Base-by-base conservation (phyloP, 2,797 vertebrate species). In the Ispidina picta region DNA sequence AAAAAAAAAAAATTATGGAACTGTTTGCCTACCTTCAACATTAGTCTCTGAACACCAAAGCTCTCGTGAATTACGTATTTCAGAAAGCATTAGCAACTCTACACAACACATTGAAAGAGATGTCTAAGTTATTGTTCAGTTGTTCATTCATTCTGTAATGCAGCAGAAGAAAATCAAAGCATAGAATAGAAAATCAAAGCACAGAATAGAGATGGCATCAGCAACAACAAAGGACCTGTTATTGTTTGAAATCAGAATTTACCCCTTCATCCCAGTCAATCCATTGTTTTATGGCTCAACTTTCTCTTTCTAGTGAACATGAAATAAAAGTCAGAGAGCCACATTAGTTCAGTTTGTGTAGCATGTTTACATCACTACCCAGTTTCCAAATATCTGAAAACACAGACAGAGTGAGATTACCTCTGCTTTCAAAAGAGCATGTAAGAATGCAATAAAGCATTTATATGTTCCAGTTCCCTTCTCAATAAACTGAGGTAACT, bases 111-210 rank as follows among this genome's bases (percentile, higher is more conserved):
- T 19, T 88, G 63, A 79, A 71, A 75, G 73, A 64, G 56, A 13
- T 51, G 41, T 71, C n/a, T 51, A 43, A 39, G 56, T 44, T 85
- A 65, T 68, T 72, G 41, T 83, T 89, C 48, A 49, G 39, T 88
- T 84, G n/a, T 79, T 91, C 37, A 48, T 73, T 89, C 60, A 68
- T 84, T 91, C 58, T 77, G 58, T 88, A 72, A 46, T 64, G 60
- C 19, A 70, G 66, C 10, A 12, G 26, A 70, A 86, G 49, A 62
- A 92, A 89, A 94, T 69, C 59, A 89, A 90, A 84, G 39, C 35
- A 44, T 11, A 46, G 41, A 71, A 48, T 16, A 55, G 79, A 49
- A 90, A 66, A 60, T 76, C 28, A 86, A 86, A 88, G 46, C 46
- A 48, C 6, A 44, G 26, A 74, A 75, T 11, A 2, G 1, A 82